Percentiles rank a stretch among this genome's conserved stretches.
Evolutionary conservation across 2,797 vertebrate species (phyloP).

Genomic region (Hyperoplus lanceolatus): DNA sequence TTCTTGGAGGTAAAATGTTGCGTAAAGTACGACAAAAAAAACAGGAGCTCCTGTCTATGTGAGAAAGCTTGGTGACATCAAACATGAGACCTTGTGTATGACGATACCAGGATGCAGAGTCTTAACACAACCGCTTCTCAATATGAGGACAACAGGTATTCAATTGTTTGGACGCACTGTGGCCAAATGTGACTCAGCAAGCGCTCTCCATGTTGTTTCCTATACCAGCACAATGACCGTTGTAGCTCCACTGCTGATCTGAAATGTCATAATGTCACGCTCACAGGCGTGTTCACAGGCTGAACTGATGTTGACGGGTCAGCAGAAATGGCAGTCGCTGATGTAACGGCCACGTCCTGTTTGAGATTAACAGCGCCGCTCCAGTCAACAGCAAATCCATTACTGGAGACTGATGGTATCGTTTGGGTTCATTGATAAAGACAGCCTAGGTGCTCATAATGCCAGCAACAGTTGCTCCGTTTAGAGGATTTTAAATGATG

Average conservation of each 20-base stretch:
- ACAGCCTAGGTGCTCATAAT: background rate
- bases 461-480: background rate
- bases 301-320: background rate
- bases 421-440: background rate
- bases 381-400: background rate
- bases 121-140: slow-evolving; percentile 18
- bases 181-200: slow-evolving; percentile 23
- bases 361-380: background rate
- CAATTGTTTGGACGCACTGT: slow-evolving; percentile 13
- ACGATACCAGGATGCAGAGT: background rate
- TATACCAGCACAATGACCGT: slow-evolving; percentile 41
- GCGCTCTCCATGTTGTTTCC: slow-evolving; percentile 17
- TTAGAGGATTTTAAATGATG: background rate
- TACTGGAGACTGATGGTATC: background rate
- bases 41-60: background rate
- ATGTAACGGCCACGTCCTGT: slow-evolving; percentile 6
- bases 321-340: slow-evolving; percentile 18
- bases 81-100: background rate
- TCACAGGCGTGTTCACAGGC: slow-evolving; percentile 14
- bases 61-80: background rate
- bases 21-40: background rate
- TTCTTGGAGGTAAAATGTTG: no score
- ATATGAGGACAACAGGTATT: slow-evolving; percentile 20
- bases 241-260: slow-evolving; percentile 45
- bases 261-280: slow-evolving; percentile 22